Percentiles rank a stretch among this genome's conserved stretches.
These are phyloP conservation scores for Sipunculus nudus DNA, from an alignment of 2,888 invertebrate species.

Conservation along the genomic window DNA sequence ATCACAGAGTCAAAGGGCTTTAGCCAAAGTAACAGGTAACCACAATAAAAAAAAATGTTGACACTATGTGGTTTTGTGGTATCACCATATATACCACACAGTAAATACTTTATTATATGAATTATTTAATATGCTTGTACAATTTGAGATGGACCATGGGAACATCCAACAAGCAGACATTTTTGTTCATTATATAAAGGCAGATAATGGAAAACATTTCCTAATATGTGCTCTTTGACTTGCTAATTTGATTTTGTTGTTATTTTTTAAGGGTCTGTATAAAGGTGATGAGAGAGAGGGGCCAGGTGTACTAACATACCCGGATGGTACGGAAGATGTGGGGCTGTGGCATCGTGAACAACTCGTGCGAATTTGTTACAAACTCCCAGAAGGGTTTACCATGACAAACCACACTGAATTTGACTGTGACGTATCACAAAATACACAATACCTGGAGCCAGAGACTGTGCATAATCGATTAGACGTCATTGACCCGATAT, in stretches of 20 bases:
- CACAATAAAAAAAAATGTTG: no score
- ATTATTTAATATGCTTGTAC: no score
- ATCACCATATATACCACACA: no score
- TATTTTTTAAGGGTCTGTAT: conserved; percentile 61
- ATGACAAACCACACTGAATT: conserved; percentile 57
- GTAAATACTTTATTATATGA: no score
- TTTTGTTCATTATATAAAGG: no score
- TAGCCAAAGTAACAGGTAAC: no score
- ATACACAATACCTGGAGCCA: conserved; percentile 42
- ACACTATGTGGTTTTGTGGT: no score
- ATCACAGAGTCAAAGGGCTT: no score
- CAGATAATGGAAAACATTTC: no score
- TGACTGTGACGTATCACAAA: conserved; percentile 52
- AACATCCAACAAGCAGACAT: no score
- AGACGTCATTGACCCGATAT: conserved; percentile 24
- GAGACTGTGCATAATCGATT: conserved; percentile 21
- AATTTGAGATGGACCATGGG: no score
- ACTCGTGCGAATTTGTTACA: conserved; percentile 54
- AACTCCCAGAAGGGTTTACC: conserved; percentile 52
- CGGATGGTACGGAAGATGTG: conserved; percentile 60
- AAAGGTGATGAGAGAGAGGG: conserved; percentile 61
- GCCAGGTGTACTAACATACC: conserved; percentile 62
- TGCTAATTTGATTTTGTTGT: neutral
- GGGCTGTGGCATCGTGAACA: conserved; percentile 64
- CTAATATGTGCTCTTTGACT: no score